Percentiles rank a stretch among this genome's conserved stretches.
Conservation (phyloP, 1,140 invertebrate species). For the Cataglyphis hispanica region DNA sequence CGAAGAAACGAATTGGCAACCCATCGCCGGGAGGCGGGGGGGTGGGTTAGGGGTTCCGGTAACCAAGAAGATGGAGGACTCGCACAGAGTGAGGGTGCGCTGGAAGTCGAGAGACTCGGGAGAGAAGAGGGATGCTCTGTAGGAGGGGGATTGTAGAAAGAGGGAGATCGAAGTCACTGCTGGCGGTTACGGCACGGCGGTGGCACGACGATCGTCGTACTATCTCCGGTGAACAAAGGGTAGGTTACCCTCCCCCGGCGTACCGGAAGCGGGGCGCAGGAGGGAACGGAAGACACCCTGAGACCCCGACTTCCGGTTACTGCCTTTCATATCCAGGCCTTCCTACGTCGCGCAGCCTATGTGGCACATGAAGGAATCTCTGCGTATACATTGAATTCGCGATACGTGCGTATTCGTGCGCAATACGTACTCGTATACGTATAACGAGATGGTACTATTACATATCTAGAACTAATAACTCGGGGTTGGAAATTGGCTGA, state of each 20-base stretch:
- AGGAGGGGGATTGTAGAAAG: neutral
- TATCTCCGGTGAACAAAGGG: conserved; percentile 76
- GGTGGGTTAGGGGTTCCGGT: conserved; percentile 60
- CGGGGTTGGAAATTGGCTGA: conserved; percentile 57
- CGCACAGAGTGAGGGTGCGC: conserved; percentile 44
- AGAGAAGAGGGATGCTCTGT: conserved; percentile 5
- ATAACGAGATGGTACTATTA: conserved; percentile 30
- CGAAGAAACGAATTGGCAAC: conserved; percentile 75
- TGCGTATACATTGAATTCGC: conserved; percentile 4
- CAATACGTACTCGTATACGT: neutral
- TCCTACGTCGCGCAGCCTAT: conserved; percentile 44
- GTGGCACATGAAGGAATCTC: conserved; percentile 41
- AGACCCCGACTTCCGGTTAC: conserved; percentile 74
- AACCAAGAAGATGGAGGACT: conserved; percentile 66
- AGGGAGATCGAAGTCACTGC: conserved; percentile 48
- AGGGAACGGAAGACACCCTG: conserved; percentile 61
- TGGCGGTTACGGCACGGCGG: conserved; percentile 67
- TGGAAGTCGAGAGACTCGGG: conserved; percentile 28
- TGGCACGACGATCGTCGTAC: conserved; percentile 72
- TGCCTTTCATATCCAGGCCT: conserved; percentile 60
- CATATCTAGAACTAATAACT: conserved; percentile 65
- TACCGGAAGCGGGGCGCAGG: conserved; percentile 62
- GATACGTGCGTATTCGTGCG: neutral
- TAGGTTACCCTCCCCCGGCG: conserved; percentile 40
- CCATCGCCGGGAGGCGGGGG: conserved; percentile 24